Percentiles rank a stretch among this genome's conserved stretches.
phyloP scores from a whole-genome alignment of 2,888 invertebrate species.

The Ephialtes manifestator region DNA sequence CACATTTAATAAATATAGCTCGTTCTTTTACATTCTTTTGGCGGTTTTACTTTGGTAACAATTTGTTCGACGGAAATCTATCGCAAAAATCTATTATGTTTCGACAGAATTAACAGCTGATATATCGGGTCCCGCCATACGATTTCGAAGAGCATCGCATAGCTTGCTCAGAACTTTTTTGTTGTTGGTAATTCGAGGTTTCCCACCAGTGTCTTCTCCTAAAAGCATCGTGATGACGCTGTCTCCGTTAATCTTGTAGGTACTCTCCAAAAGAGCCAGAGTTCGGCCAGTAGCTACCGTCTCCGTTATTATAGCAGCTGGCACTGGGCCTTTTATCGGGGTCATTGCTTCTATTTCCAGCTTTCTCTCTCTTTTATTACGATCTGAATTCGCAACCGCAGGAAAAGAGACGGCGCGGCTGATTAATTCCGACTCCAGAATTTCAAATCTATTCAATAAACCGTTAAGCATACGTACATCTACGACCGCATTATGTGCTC shows the following conservation, averaged over 20 bases:
- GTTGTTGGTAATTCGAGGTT: constrained; percentile 34
- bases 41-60: too few species aligned
- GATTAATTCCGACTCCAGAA: constrained; percentile 21
- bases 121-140: too few species aligned
- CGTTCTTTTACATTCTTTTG: too few species aligned
- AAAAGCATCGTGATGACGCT: constrained; percentile 17
- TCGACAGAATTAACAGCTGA: too few species aligned
- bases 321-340: too few species aligned
- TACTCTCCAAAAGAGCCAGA: constrained; percentile 13
- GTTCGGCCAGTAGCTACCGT: constrained; percentile 10
- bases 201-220: not conserved
- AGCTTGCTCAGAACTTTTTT: not conserved
- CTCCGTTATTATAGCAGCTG: too few species aligned
- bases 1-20: too few species aligned
- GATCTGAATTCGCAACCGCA: not conserved
- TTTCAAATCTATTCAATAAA: constrained; percentile 29
- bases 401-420: constrained; percentile 18
- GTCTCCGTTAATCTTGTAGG: constrained; percentile 21
- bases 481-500: constrained; percentile 40
- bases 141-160: not conserved
- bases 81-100: too few species aligned
- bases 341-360: constrained; percentile 30
- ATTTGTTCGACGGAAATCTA: too few species aligned
- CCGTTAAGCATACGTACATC: constrained; percentile 30
- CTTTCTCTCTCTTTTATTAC: constrained; percentile 18